Percentiles rank a stretch among this genome's conserved stretches.
Evolutionary conservation across 2,113 vertebrate genomes (phyloP).

Genomic region (Nanorana parkeri): DNA sequence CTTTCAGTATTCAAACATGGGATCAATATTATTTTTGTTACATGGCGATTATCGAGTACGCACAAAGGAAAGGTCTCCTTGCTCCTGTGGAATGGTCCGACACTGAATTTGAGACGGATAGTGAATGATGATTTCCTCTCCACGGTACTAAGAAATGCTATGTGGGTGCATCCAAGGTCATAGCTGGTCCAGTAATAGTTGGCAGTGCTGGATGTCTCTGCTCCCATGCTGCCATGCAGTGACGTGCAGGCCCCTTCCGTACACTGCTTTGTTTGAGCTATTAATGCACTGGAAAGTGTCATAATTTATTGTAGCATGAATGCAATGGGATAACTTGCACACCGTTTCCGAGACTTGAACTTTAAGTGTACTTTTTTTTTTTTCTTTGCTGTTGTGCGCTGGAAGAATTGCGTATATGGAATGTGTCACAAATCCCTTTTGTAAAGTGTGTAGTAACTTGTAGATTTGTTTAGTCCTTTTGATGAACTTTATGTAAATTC

Average conservation of each 20-base stretch:
- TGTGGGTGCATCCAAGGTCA: slow-evolving; percentile 19
- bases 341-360: slow-evolving; percentile 53
- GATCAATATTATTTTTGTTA: slow-evolving; percentile 99
- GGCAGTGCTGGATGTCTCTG: slow-evolving; percentile 35
- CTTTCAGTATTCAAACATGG: slow-evolving; percentile 97
- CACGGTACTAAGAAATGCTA: slow-evolving; percentile 46
- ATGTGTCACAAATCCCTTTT: slow-evolving; percentile 44
- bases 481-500: slow-evolving; percentile 47
- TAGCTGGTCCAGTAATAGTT: slow-evolving; percentile 31
- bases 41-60: slow-evolving; percentile 91
- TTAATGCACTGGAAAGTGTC: slow-evolving; percentile 57
- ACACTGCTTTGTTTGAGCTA: slow-evolving; percentile 25
- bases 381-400: slow-evolving; percentile 36
- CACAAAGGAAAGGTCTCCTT: slow-evolving; percentile 76
- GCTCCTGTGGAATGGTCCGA: slow-evolving; percentile 81
- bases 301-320: slow-evolving; percentile 58
- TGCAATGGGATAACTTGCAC: slow-evolving; percentile 56
- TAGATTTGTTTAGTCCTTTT: slow-evolving; percentile 51
- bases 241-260: slow-evolving; percentile 35
- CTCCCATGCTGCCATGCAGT: slow-evolving; percentile 26
- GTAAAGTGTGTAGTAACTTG: slow-evolving; percentile 54
- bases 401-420: slow-evolving; percentile 38
- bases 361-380: slow-evolving; percentile 52
- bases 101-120: slow-evolving; percentile 81
- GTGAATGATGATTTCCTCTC: slow-evolving; percentile 69